A percentile compares a stretch with the other conserved stretches of the same genome.
Evolutionary conservation across 2,797 vertebrate species (phyloP).

Genomic region (Chromobotia macracanthus): DNA sequence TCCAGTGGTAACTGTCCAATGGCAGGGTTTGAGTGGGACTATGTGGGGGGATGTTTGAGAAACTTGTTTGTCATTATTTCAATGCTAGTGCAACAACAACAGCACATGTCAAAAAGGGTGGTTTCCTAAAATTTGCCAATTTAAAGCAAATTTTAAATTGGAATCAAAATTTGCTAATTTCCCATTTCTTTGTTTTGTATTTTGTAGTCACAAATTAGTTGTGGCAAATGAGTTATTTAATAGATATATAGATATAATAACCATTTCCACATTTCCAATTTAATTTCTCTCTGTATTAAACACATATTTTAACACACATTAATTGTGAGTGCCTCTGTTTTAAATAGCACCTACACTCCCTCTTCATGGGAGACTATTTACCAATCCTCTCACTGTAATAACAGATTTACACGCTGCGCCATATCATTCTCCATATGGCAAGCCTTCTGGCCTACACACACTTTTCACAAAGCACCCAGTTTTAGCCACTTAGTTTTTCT

Average conservation of each 20-base stretch:
- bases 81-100: too few relatives aligned
- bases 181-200: too few relatives aligned
- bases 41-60: too few relatives aligned
- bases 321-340: conserved; percentile 8
- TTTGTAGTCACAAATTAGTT: too few relatives aligned
- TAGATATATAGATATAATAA: neutral
- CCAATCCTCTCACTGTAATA: conserved; percentile 36
- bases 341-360: conserved; percentile 30
- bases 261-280: neutral
- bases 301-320: conserved; percentile 7
- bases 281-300: neutral
- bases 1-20: too few relatives aligned
- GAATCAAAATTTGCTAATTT: too few relatives aligned
- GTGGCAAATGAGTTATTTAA: too few relatives aligned
- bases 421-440: conserved; percentile 53
- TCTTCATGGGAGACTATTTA: conserved; percentile 43
- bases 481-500: neutral
- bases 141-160: too few relatives aligned
- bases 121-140: too few relatives aligned
- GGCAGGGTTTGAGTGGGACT: too few relatives aligned
- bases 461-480: neutral
- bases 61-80: too few relatives aligned
- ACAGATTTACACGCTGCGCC: conserved; percentile 41
- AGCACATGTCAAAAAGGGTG: too few relatives aligned
- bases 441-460: conserved; percentile 48